Percentiles rank a stretch among this genome's conserved stretches.
phyloP scores from a whole-genome alignment of 2,888 invertebrate species.

The Caenorhabditis sinica region DNA sequence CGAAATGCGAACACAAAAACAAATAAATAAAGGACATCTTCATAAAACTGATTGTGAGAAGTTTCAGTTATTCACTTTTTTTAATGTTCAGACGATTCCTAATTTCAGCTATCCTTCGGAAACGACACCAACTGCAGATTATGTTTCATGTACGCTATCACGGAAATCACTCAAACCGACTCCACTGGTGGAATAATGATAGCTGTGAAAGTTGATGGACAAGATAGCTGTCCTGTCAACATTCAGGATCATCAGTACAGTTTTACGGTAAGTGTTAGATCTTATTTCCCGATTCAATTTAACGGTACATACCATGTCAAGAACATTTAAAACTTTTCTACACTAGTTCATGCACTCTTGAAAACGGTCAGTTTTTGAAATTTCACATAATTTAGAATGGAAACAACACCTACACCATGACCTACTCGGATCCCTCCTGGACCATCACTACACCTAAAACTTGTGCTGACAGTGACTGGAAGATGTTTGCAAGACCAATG shows the following conservation, averaged over 20 bases:
- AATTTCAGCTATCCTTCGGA: slow-evolving; percentile 13
- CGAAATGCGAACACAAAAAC: no score
- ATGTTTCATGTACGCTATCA: slow-evolving; percentile 6
- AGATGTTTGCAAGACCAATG: slow-evolving; percentile 7
- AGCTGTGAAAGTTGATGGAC: slow-evolving; percentile 9
- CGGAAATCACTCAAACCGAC: background rate
- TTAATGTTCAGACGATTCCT: background rate
- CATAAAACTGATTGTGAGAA: background rate
- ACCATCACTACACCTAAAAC: background rate
- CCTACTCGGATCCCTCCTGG: background rate
- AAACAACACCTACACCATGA: slow-evolving; percentile 1
- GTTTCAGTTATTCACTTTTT: background rate
- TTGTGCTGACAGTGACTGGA: background rate
- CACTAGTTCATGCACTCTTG: no score
- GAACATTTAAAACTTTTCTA: background rate
- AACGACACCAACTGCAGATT: background rate
- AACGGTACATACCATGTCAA: no score
- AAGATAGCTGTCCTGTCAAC: background rate
- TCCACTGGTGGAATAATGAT: background rate
- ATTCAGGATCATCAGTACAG: background rate
- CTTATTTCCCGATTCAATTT: no score
- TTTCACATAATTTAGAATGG: background rate
- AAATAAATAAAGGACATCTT: no score
- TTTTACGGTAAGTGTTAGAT: background rate
- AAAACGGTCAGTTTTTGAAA: background rate